These are phyloP conservation scores for Amphibalanus amphitrite DNA, from an alignment of 1,140 invertebrate genomes.

Conservation along the genomic window DNA sequence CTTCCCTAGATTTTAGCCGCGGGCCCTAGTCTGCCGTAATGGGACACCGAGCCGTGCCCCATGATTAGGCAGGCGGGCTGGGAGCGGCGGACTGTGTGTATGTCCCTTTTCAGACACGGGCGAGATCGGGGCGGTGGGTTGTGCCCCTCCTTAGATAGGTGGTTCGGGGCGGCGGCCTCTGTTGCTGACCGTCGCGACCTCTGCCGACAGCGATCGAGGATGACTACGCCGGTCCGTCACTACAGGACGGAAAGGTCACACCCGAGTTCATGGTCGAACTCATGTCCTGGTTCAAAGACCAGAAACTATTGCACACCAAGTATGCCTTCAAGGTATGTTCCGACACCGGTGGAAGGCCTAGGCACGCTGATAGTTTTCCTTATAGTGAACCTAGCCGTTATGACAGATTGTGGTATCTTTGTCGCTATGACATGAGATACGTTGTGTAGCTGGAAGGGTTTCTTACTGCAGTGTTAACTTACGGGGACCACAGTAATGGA, in stretches of 20 bases:
- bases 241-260: slow-evolving; percentile 54
- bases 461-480: too few relatives aligned
- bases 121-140: neutral
- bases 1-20: too few relatives aligned
- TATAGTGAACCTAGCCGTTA: too few relatives aligned
- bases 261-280: slow-evolving; percentile 48
- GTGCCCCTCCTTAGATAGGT: neutral
- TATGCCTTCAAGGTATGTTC: slow-evolving; percentile 80
- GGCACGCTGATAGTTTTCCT: too few relatives aligned
- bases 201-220: slow-evolving; percentile 63
- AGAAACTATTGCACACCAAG: slow-evolving; percentile 88
- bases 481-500: too few relatives aligned
- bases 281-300: slow-evolving; percentile 74
- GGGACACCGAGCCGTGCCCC: too few relatives aligned
- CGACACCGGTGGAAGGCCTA: slow-evolving; percentile 7
- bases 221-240: slow-evolving; percentile 75
- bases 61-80: too few relatives aligned
- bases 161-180: neutral
- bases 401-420: too few relatives aligned
- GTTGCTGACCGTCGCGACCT: slow-evolving; percentile 10
- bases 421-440: neutral
- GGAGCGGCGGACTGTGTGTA: too few relatives aligned
- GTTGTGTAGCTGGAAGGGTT: neutral
- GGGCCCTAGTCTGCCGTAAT: too few relatives aligned
- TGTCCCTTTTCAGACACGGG: neutral